Evolutionary conservation across 2,113 vertebrate genomes (phyloP), one percentile per base, ranked within the genome.

Genomic region (Melanotaenia duboulayi): DNA sequence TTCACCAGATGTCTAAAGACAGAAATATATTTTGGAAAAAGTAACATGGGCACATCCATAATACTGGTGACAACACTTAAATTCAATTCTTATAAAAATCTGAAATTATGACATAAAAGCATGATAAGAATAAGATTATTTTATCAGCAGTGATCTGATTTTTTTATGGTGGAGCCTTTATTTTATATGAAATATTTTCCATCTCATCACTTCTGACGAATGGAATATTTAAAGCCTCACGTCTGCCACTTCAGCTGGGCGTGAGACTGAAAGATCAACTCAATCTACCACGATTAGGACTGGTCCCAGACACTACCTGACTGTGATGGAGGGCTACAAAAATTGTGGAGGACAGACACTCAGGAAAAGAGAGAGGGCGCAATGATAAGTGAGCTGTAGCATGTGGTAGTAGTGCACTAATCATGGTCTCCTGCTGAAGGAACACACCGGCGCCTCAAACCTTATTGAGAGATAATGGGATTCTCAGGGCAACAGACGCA

Each of bases 401-500:
- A 80, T 75, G 83, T 85, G 82, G n/a, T 85, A 60, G 85, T 73
- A 52, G 51, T 60, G 80, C 77, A 78, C 87, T 85, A 88, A 91
- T 91, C 86, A 90, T 4, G 39, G 65, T 65, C 80, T 83, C 79
- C 14, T 55, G 71, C 81, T 87, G 81, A 44, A 86, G 82, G 83
- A 90, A 90, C 83, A 85, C 81, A 90, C 76, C 44, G 76, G 59
- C 72, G 80, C 76, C 87, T 81, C 74, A 35, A 84, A 77, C 85
- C 65, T 90, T 89, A 90, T 91, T 91, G 91, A 74, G 80, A 88
- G 81, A 91, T 91, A 91, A 93, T 93, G 84, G 78, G 83, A 89
- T 89, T 91, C 76, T 91, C 82, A 25, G 59, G 50, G 81, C 74
- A 73, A 71, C 80, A 87, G 79, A 87, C 88, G 77, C 80, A 86